A percentile compares a stretch with the other conserved stretches of the same genome.
Conservation (phyloP, 2,113 vertebrate genomes). For the Crotalus horridus region DNA sequence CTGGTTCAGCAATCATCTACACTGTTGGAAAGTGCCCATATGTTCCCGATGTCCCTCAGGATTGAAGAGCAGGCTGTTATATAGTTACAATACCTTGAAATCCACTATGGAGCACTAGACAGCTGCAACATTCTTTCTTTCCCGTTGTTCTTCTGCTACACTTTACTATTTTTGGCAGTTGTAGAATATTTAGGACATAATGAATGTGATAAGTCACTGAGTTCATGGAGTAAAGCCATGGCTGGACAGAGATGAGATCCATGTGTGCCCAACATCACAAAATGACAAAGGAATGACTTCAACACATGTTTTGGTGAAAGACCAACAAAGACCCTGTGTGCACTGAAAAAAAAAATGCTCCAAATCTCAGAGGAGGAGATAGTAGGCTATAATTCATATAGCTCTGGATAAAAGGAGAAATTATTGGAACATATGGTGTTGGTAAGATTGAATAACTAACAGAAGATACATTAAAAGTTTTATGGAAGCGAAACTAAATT, state of each 20-base stretch:
- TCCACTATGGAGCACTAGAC: background rate
- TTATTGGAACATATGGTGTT: background rate
- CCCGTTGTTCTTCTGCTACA: background rate
- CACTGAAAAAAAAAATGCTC: background rate
- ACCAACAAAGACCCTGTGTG: background rate
- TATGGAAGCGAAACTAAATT: background rate
- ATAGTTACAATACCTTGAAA: background rate
- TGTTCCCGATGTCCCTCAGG: background rate
- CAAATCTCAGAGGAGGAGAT: background rate
- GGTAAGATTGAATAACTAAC: background rate
- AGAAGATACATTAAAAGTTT: background rate
- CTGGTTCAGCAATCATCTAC: background rate
- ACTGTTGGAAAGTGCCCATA: background rate
- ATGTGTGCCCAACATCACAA: background rate
- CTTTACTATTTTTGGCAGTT: slow-evolving; percentile 11
- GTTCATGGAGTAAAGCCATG: slow-evolving; percentile 9
- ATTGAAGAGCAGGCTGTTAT: background rate
- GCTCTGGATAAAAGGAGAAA: background rate
- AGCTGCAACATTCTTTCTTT: background rate
- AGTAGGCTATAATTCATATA: background rate
- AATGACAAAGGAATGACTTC: background rate
- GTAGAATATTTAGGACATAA: background rate
- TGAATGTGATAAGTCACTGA: slow-evolving; percentile 13
- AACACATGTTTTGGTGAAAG: slow-evolving; percentile 13
- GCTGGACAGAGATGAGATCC: background rate